These are phyloP conservation scores for Actinemys pallida DNA, from an alignment of 2,113 vertebrate species.

Conservation along the genomic window DNA sequence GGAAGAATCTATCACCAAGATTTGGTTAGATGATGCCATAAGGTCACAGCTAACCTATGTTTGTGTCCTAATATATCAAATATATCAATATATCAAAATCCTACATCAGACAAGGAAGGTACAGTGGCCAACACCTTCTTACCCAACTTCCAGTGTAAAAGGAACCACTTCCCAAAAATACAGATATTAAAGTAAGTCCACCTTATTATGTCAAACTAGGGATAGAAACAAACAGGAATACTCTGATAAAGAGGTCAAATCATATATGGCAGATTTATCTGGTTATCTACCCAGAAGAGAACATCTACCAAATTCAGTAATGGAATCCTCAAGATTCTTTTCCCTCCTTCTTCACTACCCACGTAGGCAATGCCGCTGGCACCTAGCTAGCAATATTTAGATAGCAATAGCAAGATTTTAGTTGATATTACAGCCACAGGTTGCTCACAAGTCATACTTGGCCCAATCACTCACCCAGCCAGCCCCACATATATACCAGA, in stretches of 20 bases:
- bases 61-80: background rate
- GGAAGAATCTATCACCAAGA: background rate
- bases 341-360: background rate
- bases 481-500: background rate
- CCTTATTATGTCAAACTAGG: background rate
- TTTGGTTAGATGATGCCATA: background rate
- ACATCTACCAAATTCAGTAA: background rate
- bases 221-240: background rate
- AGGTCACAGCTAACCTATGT: background rate
- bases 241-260: background rate
- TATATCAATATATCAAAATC: background rate
- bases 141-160: background rate
- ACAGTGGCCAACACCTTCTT: background rate
- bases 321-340: background rate
- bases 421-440: background rate
- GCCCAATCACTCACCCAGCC: background rate
- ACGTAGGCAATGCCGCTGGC: background rate
- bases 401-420: background rate
- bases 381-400: background rate
- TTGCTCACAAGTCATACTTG: background rate
- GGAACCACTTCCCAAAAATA: background rate
- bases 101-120: background rate
- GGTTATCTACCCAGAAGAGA: background rate
- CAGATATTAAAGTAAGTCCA: background rate
- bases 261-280: background rate